Conservation (phyloP, 35 echinoderm and acorn worm genomes). For the Apostichopus californicus region DNA sequence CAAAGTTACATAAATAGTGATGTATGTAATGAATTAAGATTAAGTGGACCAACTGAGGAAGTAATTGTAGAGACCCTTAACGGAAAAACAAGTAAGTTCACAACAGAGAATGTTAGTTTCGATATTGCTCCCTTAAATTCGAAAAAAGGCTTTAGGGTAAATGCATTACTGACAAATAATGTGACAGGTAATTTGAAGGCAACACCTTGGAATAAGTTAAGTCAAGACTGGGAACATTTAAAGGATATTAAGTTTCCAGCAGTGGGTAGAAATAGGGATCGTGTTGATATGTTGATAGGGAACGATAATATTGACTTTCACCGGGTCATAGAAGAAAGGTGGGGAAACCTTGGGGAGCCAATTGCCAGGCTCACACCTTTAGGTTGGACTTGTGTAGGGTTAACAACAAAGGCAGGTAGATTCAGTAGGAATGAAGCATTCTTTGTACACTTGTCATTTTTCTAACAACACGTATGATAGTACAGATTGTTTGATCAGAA, state of each 20-base stretch:
- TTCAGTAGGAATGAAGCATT: neutral
- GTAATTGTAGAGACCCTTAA: constrained; percentile 35
- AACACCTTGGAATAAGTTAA: neutral
- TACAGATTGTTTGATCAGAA: constrained; percentile 22
- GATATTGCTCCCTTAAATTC: neutral
- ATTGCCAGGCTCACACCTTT: constrained; percentile 42
- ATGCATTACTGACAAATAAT: constrained; percentile 53
- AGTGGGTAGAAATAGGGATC: neutral
- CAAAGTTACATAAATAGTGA: constrained; percentile 53
- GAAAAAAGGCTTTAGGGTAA: constrained; percentile 3
- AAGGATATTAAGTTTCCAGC: neutral
- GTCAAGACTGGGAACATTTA: constrained; percentile 4
- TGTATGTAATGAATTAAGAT: constrained; percentile 48
- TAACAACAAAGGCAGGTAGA: constrained; percentile 22
- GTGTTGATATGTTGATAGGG: constrained; percentile 52
- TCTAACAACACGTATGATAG: neutral
- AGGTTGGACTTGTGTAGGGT: constrained; percentile 53
- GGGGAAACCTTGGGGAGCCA: constrained; percentile 38
- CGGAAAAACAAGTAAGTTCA: constrained; percentile 52
- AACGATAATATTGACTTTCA: constrained; percentile 26
- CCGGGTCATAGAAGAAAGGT: constrained; percentile 22
- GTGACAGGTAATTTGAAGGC: neutral
- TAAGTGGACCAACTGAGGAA: constrained; percentile 37
- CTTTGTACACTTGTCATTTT: neutral
- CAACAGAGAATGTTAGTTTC: constrained; percentile 16